phyloP scores from a whole-genome alignment of 2,888 invertebrate genomes.

The Sepioteuthis lessoniana region DNA sequence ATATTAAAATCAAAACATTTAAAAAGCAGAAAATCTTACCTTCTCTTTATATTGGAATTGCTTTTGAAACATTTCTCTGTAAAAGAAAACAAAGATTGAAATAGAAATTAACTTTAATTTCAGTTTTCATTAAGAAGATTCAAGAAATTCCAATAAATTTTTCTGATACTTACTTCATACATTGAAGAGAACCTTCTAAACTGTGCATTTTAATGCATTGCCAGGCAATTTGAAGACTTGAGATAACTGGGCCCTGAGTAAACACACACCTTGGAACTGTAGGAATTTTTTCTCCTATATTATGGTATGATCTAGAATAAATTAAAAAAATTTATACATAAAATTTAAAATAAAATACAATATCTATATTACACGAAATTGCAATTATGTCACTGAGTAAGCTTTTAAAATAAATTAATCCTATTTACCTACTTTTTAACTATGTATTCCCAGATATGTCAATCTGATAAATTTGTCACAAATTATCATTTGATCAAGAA shows the following conservation, averaged over 20 bases:
- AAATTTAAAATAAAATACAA: too few relatives aligned
- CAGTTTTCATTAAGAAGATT: too few relatives aligned
- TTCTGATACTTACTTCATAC: background rate
- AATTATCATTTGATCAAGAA: too few relatives aligned
- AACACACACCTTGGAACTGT: background rate
- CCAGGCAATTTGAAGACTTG: background rate
- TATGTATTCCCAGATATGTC: too few relatives aligned
- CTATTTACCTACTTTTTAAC: too few relatives aligned
- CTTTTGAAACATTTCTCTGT: conserved; percentile 17
- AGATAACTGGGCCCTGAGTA: background rate
- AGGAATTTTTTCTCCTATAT: background rate
- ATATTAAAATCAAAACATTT: too few relatives aligned
- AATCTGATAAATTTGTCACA: too few relatives aligned
- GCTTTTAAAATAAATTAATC: too few relatives aligned
- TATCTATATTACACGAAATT: too few relatives aligned
- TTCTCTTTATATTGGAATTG: background rate
- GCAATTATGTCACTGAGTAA: too few relatives aligned
- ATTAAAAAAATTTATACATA: background rate
- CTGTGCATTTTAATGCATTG: background rate
- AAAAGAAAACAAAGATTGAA: background rate
- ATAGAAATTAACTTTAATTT: background rate
- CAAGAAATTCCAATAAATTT: background rate
- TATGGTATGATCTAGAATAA: background rate
- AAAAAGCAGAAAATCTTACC: too few relatives aligned
- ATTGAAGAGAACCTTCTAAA: background rate